Evolutionary conservation across 2,888 invertebrate genomes (phyloP), one percentile per base, ranked within the genome.

Genomic region (Chalcosyrphus nemorum): DNA sequence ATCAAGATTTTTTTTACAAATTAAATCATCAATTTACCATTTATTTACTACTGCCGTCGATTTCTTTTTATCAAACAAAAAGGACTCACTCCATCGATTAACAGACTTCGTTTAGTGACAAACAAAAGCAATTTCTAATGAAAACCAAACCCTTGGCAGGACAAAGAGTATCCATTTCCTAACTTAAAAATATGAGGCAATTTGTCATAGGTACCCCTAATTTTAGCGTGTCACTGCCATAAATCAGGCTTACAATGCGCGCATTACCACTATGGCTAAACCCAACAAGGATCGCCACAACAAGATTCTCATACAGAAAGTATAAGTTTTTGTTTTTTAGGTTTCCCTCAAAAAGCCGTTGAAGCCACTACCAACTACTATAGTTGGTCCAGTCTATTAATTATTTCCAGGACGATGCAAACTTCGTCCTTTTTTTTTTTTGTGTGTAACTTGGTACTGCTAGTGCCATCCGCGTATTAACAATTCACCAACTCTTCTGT

Each of bases 191-290:
- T 84, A 80, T 75, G 80, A 80, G 68, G 43, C 74, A 63, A 80
- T 80, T 80, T 84, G 74, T 80, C 80, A 84, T 80, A n/a, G n/a
- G n/a, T n/a, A 59, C 66, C 59, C 59, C 70, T 80, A 70, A 84
- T 80, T 84, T 80, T 56, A 63, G 65, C 68, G 65, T n/a, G n/a
- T 68, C 74, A 63, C 52, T 57, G 50, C 3, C 41, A 75, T 84
- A 84, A 84, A 84, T 84, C 84, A 84, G 68, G 80, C 68, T 80
- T 84, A 75, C 74, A 80, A 84, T 74, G 74, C 50, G 35, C 84
- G 74, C 56, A 45, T 35, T 50, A 59, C 66, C 61, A 70, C 59
- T 24, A 43, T 24, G 43, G 50, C 78, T 74, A 43, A 50, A 78
- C 29, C 63, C 27, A 2, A 35, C 27, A 4, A 35, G 32, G 32